Base-by-base conservation (phyloP, 2,797 vertebrate species). In the Acomys russatus region DNA sequence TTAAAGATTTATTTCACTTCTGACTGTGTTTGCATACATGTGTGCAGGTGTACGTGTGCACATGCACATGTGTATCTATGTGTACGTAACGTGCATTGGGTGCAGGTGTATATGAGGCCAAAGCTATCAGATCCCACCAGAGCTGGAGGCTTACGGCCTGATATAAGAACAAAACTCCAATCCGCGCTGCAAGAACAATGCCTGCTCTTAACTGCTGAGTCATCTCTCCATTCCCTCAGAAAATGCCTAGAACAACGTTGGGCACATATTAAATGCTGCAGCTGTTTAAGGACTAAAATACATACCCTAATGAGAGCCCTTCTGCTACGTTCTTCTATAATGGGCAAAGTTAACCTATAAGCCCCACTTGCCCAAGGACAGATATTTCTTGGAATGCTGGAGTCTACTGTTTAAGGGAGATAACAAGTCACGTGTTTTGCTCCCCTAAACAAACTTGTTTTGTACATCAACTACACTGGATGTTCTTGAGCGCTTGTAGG, bases 251-350 rank as follows among this genome's bases (percentile, higher is more conserved):
- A 90, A 49, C 23, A 61, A 87, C 38, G 12, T 49, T 35, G 78
- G 90, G 44, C 74, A 79, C 35, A 38, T 61, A 49, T 25, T 85
- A 91, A 94, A 89, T 35, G 28, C 28, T 56, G 2, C 28, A 63
- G 70, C 20, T 59, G 12, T 83, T 88, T 92, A 56, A 7, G 76
- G 68, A 95, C 78, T 90, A 78, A 93, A 88, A 90, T 94, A 61
- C 54, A 84, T 33, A 30, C 44, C 38, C 73, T 17, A 82, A 61
- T 11, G 2, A 63, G 87, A 86, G 44, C 7, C 1, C 23, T 88
- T 93, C 77, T 38, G 82, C 64, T 71, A 12, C 64, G 28, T 93
- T 96, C 59, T 49, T 87, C 92, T 88, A 54, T 71, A 90, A 76
- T 12, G 23, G 44, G 12, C 74, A 76, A 28, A 49, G 25, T 76